phyloP scores from a whole-genome alignment of 2,797 vertebrate species.

The Coilia nasus region DNA sequence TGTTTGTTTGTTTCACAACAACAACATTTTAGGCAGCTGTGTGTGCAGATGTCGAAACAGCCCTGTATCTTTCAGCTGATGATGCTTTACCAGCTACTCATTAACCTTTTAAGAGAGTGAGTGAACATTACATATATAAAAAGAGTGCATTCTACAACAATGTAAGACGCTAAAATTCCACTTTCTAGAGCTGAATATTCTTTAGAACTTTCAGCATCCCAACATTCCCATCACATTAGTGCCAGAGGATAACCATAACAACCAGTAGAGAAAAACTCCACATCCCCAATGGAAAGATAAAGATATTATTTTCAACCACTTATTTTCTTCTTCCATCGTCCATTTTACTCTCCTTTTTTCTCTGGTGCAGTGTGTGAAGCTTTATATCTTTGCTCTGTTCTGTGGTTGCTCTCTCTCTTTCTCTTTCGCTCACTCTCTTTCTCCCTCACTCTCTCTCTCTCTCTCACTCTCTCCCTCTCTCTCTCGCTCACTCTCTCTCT shows the following conservation, averaged over 20 bases:
- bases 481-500: background rate
- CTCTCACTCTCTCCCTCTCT: background rate
- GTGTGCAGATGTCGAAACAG: background rate
- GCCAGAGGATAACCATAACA: too few relatives aligned
- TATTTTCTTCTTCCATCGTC: background rate
- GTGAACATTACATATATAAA: too few relatives aligned
- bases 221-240: too few relatives aligned
- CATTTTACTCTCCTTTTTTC: background rate
- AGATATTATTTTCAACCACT: background rate
- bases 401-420: background rate
- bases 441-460: background rate
- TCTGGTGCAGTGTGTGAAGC: background rate
- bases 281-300: background rate
- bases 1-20: background rate
- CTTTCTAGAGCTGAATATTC: too few relatives aligned
- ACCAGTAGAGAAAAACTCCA: background rate
- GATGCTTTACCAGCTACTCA: background rate
- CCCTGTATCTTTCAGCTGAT: background rate
- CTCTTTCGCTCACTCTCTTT: background rate
- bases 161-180: too few relatives aligned
- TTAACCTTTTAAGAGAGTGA: too few relatives aligned
- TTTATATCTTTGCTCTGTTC: background rate
- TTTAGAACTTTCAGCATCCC: too few relatives aligned
- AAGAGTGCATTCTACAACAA: too few relatives aligned
- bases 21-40: background rate